Percentiles rank a stretch among this genome's conserved stretches.
Conservation (phyloP, 2,888 invertebrate genomes). For the Ectemnius lituratus region DNA sequence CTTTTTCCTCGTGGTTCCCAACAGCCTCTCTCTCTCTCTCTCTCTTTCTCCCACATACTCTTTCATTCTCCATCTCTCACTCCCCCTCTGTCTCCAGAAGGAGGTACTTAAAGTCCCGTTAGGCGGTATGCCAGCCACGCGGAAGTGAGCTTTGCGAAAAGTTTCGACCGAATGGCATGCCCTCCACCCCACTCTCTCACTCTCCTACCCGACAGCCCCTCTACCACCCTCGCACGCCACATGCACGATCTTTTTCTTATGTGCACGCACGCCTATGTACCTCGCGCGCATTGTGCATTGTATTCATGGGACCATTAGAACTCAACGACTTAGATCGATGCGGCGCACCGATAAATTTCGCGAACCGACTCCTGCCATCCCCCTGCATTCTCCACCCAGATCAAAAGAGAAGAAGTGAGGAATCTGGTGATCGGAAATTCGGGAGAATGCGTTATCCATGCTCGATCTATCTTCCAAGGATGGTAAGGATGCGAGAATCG, state of each 20-base stretch:
- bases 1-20: conserved; percentile 34
- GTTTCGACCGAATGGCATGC: conserved; percentile 48
- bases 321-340: conserved; percentile 4
- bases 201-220: not conserved
- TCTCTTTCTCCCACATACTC: too few relatives aligned
- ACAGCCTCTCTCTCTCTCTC: too few relatives aligned
- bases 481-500: too few relatives aligned
- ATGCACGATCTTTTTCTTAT: conserved; percentile 35
- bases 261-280: conserved; percentile 26
- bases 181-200: not conserved
- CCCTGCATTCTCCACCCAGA: too few relatives aligned
- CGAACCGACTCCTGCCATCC: not conserved
- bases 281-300: conserved; percentile 20
- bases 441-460: too few relatives aligned
- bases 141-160: conserved; percentile 47
- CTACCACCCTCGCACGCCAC: conserved; percentile 14
- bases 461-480: too few relatives aligned
- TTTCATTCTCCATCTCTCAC: too few relatives aligned
- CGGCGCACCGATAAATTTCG: conserved; percentile 31
- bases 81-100: conserved; percentile 10
- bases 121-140: conserved; percentile 51
- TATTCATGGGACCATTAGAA: conserved; percentile 23
- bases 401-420: too few relatives aligned
- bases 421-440: too few relatives aligned
- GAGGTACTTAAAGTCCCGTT: conserved; percentile 63